phyloP scores from a whole-genome alignment of 2,113 vertebrate genomes.

The Nycticebus coucang region DNA sequence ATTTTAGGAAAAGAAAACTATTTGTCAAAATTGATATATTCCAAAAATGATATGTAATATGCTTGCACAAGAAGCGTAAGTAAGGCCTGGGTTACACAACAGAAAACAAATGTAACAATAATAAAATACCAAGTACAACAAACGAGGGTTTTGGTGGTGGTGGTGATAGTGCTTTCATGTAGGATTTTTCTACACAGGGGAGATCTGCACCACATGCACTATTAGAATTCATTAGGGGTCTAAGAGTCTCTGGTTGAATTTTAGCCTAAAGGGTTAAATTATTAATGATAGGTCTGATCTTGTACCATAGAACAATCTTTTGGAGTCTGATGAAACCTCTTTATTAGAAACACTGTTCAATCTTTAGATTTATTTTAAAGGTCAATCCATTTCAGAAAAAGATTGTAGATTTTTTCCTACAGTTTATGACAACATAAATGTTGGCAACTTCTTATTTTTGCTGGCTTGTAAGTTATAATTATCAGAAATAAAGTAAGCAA shows the following conservation, averaged over 20 bases:
- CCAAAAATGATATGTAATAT: not conserved
- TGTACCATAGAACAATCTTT: not conserved
- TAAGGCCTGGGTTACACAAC: not conserved
- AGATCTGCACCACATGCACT: not conserved
- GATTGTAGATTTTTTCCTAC: not conserved
- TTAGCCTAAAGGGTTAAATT: not conserved
- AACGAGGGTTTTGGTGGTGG: not conserved
- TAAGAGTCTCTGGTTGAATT: not conserved
- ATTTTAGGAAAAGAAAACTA: not conserved
- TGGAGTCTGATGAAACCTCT: not conserved
- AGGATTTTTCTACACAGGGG: not conserved
- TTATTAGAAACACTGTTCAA: not conserved
- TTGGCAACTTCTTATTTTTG: not conserved
- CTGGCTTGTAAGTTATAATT: not conserved
- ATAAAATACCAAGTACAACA: not conserved
- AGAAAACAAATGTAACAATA: conserved; percentile 1
- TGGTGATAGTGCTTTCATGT: not conserved
- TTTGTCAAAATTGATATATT: not conserved
- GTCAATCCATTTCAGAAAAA: not conserved
- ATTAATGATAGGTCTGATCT: not conserved
- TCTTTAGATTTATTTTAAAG: not conserved
- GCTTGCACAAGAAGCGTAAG: not conserved
- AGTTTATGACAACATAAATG: not conserved
- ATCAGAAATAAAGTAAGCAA: conserved; percentile 6
- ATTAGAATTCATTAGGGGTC: not conserved